Base-by-base conservation (phyloP, 2,888 invertebrate genomes). In the Aethes cnicana region DNA sequence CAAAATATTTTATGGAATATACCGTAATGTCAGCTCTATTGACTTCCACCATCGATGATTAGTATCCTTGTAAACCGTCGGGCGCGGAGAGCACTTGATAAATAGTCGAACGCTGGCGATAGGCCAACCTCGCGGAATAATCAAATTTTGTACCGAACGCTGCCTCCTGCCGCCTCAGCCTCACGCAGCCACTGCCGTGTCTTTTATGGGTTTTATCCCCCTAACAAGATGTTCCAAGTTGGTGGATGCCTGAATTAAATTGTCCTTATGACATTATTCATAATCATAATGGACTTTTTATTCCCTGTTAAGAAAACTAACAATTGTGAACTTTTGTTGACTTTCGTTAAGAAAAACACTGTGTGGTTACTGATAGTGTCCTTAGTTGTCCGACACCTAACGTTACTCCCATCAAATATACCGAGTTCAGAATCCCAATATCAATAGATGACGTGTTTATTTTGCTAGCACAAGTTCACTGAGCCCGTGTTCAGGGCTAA, bases 81-180 rank as follows among this genome's bases (percentile, higher is more conserved):
- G 65, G 77, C 72, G 75, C 68, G 64, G 80, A 77, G 79, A 77
- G 77, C 75, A 70, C 74, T 79, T 87, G 85, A 88, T 89, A 86
- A 87, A 88, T 88, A 86, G 87, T 84, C 77, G 69, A 74, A 73
- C 72, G 75, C 72, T 85, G 87, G 87, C 86, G 86, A 84, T 87
- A 87, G 87, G 85, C 88, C 87, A 87, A 84, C 86, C 83, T 86
- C 83, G 86, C 77, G 86, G 85, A 87, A 88, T 89, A 88, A 89
- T 88, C 86, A 85, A 87, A 89, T 89, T 84, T 82, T 69, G 76
- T 79, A 73, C 81, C 80, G 77, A 68, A 77, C 82, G 75, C 68
- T 84, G 65, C 56, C 50, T 57, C 48, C 43, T 32, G 54, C 41
- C 62, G 64, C 71, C n/a, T n/a, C n/a, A n/a, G 58, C 70, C 72